A percentile compares a stretch with the other conserved stretches of the same genome.
Evolutionary conservation across 2,113 vertebrate genomes (phyloP).

Genomic region (Rostratula benghalensis): DNA sequence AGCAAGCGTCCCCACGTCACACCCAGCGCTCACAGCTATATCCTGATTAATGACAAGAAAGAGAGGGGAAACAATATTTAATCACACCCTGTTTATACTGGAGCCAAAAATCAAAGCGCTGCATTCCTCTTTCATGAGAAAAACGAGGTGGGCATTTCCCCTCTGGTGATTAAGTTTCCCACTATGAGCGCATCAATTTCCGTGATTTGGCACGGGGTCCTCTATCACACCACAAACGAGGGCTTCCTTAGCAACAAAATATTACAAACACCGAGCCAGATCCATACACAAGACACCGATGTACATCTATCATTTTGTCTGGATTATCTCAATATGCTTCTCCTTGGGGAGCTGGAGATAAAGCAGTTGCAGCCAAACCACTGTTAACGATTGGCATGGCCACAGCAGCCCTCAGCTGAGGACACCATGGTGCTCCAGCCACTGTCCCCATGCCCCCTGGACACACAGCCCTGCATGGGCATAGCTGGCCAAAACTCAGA

Average conservation of each 20-base stretch:
- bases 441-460: fast-evolving
- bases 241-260: conserved; percentile 47
- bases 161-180: conserved; percentile 51
- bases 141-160: conserved; percentile 62
- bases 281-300: conserved; percentile 16
- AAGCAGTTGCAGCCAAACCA: conserved; percentile 8
- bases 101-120: conserved; percentile 55
- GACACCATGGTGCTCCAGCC: fast-evolving
- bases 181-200: conserved; percentile 48
- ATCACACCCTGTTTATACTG: conserved; percentile 60
- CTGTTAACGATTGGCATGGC: neutral
- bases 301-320: conserved; percentile 47
- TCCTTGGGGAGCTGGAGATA: conserved; percentile 4
- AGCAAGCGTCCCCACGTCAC: conserved; percentile 40
- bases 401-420: neutral
- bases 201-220: conserved; percentile 33
- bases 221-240: conserved; percentile 53
- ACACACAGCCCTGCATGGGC: fast-evolving
- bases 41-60: conserved; percentile 58
- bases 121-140: conserved; percentile 55
- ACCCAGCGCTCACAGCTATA: conserved; percentile 24
- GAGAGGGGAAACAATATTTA: conserved; percentile 61
- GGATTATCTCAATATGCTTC: conserved; percentile 14
- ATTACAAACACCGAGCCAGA: conserved; percentile 1
- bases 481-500: fast-evolving